Evolutionary conservation across 2,888 invertebrate species (phyloP), one percentile per base, ranked within the genome.

Genomic region (Operophtera brumata): DNA sequence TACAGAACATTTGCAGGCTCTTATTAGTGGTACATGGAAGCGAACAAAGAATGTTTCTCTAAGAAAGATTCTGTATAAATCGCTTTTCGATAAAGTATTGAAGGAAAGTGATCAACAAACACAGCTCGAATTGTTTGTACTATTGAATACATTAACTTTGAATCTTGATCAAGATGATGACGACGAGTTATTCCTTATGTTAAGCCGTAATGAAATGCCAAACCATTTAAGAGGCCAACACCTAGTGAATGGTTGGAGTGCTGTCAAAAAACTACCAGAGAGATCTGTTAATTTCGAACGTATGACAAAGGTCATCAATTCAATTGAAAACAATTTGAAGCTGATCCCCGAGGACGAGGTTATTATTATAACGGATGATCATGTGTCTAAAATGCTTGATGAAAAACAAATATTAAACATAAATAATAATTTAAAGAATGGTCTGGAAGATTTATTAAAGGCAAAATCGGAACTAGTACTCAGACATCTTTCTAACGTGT

Each of bases 21-120:
- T 78, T 0, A 54, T 80, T 30, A 46, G 54, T 10, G 54, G 65
- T 9, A 59, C 71, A 43, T 84, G 83, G 83, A 69, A 67, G 8
- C 73, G 69, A 30, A 74, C 74, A 0, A 75, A 76, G 59, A 81
- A 80, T 61, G 65, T 77, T 4, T 75, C 81, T 2, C 46, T 84
- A 4, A 69, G 83, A 46, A 51, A 53, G 40, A 62, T 77, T 3
- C 64, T 84, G 28, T 83, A 73, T 53, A 72, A 69, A 61, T 65
- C 66, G 28, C 56, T 80, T 7, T 64, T 64, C 28, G 49, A 70
- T 13, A 78, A 74, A 66, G 59, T 82, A 8, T 13, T 47, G 39
- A 26, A 39, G 28, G 47, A 50, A 43, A 34, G 20, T 12, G 42
- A 34, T 5, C 37, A 47, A 48, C 37, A 47, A 48, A 48, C 41